Evolutionary conservation across 2,113 vertebrate genomes (phyloP).

Genomic region (Catagonus wagneri): DNA sequence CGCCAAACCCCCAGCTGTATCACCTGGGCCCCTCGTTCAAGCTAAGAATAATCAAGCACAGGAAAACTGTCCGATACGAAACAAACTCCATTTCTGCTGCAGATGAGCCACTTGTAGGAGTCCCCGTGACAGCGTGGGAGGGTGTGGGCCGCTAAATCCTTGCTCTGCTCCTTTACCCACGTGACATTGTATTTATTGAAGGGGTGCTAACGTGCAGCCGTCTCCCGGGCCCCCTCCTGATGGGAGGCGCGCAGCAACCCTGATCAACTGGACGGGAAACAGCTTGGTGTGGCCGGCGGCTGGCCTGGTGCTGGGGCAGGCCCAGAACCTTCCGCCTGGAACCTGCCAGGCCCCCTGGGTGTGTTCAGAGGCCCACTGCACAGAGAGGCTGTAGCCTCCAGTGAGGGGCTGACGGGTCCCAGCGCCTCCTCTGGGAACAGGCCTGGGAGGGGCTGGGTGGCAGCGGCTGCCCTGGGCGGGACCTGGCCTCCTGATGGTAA

Average conservation of each 20-base stretch:
- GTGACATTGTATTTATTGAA: background rate
- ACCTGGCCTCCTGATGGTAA: background rate
- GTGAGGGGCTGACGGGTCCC: background rate
- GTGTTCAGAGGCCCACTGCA: background rate
- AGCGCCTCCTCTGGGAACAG: background rate
- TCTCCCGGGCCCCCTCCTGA: background rate
- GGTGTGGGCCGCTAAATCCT: background rate
- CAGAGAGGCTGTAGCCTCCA: background rate
- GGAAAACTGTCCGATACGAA: background rate
- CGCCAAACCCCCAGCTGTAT: background rate
- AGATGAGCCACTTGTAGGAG: constrained; percentile 16
- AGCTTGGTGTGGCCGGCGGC: background rate
- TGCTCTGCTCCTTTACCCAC: background rate
- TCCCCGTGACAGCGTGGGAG: background rate
- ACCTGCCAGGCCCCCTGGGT: constrained; percentile 41
- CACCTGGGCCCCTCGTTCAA: background rate
- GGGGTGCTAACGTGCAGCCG: background rate
- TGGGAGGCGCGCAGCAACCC: background rate
- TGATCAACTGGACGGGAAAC: background rate
- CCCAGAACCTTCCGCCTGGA: background rate
- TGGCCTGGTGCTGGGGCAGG: background rate
- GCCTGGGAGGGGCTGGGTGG: background rate
- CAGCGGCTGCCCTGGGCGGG: rapidly evolving
- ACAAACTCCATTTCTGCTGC: constrained; percentile 42
- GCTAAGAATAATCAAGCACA: constrained; percentile 43